Base-by-base conservation (phyloP, 2,888 invertebrate genomes). In the Trichogramma evanescens region DNA sequence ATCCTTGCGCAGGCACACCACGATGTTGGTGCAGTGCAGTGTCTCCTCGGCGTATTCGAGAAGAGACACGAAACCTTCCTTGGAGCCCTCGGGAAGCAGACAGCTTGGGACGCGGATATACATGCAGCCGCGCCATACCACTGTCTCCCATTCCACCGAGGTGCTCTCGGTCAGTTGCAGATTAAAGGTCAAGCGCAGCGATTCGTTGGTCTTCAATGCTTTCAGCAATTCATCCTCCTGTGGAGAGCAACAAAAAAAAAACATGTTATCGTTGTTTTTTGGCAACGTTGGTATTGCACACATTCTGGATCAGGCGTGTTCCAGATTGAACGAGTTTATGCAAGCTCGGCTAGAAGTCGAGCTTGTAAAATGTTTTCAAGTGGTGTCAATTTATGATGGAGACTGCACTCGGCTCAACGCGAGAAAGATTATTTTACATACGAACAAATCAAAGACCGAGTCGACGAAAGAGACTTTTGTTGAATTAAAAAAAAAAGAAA, bases 41-140 rank as follows among this genome's bases (percentile, higher is more conserved):
- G 89, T 86, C 75, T 97, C 96, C 79, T 97, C 97, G 57, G 95
- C 96, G 75, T 94, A 95, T 82, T 97, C 97, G 70, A 97, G 82
- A 57, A 97, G 84, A 52, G 93, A 88, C 72, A 97, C 88, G 81
- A 97, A 95, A 68, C 93, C 93, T 80, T 97, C 94, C 81, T 95
- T 94, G 69, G 95, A 95, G 70, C 95, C 91, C 72, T 90, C 94
- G 4, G 93, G 90, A 67, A 92, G 85, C 67, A 95, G 86, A 64
- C 89, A 88, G 64, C 87, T 85, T 53, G 95, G 95, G 72, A 96
- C 85, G 68, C 94, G 91, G 71, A 97, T 89, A 80, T 93, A 96
- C 69, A 97, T 85, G 68, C 86, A 86, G 65, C 88, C 88, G 65
- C 87, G 85, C 71, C 86, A 83, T 69, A 89, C 84, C 79, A 91